Conservation (phyloP, 2,113 vertebrate species). For the Odobenus rosmarus region DNA sequence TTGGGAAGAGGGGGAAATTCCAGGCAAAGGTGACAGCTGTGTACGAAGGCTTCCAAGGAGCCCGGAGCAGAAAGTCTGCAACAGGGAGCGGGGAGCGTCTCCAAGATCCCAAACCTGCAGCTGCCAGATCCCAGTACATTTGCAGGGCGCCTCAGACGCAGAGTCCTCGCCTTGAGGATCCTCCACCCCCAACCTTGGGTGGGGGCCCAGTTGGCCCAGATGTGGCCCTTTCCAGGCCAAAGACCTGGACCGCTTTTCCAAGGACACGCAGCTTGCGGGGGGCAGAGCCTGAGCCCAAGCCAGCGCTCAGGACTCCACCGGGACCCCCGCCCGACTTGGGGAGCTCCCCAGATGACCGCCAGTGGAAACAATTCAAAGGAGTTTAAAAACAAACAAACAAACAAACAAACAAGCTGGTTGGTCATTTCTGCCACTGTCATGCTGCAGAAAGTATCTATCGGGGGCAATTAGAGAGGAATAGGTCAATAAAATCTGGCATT, state of each 20-base stretch:
- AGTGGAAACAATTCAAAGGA: background rate
- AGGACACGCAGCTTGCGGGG: background rate
- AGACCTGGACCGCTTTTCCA: background rate
- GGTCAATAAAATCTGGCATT: background rate
- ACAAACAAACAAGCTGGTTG: background rate
- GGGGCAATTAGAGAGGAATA: background rate
- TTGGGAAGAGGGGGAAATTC: background rate
- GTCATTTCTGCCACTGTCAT: background rate
- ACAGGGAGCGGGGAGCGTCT: background rate
- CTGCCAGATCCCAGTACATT: background rate
- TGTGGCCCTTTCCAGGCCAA: background rate
- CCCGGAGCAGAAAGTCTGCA: background rate
- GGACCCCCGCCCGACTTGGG: accelerated
- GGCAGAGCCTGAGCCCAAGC: background rate
- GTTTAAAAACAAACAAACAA: background rate
- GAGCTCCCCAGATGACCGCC: accelerated
- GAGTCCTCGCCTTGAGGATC: background rate
- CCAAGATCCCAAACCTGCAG: background rate
- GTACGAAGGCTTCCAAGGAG: background rate
- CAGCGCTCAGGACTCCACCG: accelerated
- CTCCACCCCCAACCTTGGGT: background rate
- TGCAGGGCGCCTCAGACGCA: background rate
- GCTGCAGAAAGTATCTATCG: background rate
- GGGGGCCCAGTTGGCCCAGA: background rate
- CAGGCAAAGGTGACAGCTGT: background rate